Percentiles rank a stretch among this genome's conserved stretches.
These are phyloP conservation scores for Phaonia tiefii DNA, from an alignment of 2,888 invertebrate species.

Conservation along the genomic window DNA sequence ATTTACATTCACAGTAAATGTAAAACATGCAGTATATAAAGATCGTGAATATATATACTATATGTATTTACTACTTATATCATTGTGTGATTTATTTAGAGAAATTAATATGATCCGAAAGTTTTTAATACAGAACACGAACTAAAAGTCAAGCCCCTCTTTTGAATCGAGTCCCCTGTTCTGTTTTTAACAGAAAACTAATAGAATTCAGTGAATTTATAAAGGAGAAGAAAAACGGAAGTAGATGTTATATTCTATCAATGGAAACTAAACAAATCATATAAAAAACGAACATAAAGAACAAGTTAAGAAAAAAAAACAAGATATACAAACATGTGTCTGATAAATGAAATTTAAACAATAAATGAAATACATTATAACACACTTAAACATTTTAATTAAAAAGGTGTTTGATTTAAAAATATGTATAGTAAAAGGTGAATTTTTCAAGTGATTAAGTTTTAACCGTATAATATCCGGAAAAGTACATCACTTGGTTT, in stretches of 20 bases:
- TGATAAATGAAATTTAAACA: conserved; percentile 58
- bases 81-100: conserved; percentile 36
- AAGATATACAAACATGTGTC: conserved; percentile 54
- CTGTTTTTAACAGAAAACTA: conserved; percentile 31
- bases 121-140: conserved; percentile 9
- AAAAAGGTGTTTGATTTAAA: background rate
- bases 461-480: too few species aligned
- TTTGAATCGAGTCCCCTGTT: background rate
- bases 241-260: conserved; percentile 36
- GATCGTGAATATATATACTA: too few species aligned
- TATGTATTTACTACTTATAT: conserved; percentile 10
- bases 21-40: conserved; percentile 5
- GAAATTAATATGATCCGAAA: background rate
- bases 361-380: conserved; percentile 55
- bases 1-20: background rate
- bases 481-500: too few species aligned
- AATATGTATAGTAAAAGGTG: too few species aligned
- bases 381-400: conserved; percentile 35
- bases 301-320: conserved; percentile 13
- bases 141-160: background rate
- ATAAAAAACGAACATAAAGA: background rate
- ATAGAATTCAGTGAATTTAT: conserved; percentile 37
- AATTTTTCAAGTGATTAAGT: too few species aligned
- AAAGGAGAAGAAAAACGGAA: conserved; percentile 37
- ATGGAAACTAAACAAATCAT: conserved; percentile 39